phyloP scores from a whole-genome alignment of 2,888 invertebrate species.

The Biston betularia region DNA sequence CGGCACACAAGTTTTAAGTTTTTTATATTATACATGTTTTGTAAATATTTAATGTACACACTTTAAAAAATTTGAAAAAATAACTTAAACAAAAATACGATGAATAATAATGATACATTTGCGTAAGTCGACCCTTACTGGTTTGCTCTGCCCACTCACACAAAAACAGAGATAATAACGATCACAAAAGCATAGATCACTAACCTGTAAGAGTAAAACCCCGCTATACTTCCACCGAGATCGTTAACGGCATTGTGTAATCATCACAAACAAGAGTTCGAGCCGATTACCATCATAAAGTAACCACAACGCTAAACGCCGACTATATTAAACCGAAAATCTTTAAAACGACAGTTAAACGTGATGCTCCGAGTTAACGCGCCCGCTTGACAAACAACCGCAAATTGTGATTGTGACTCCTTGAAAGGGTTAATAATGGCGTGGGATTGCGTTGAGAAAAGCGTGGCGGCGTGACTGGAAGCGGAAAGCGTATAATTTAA shows the following conservation, averaged over 20 bases:
- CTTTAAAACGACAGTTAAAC: slow-evolving; percentile 48
- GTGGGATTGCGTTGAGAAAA: slow-evolving; percentile 70
- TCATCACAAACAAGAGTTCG: slow-evolving; percentile 36
- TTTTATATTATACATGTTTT: too few relatives aligned
- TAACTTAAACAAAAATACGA: too few relatives aligned
- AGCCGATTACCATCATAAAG: slow-evolving; percentile 43
- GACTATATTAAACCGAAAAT: slow-evolving; percentile 35
- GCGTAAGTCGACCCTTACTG: too few relatives aligned
- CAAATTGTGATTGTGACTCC: slow-evolving; percentile 81
- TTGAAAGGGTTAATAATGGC: slow-evolving; percentile 84
- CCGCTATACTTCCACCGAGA: slow-evolving; percentile 25
- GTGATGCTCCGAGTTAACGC: slow-evolving; percentile 39
- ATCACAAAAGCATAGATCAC: slow-evolving; percentile 15
- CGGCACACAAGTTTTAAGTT: too few relatives aligned
- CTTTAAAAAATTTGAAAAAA: too few relatives aligned
- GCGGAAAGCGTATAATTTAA: slow-evolving; percentile 34
- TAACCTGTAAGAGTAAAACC: slow-evolving; percentile 28
- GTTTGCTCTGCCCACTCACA: neutral
- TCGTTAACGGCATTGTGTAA: slow-evolving; percentile 39
- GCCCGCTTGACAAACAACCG: slow-evolving; percentile 71
- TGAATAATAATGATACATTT: too few relatives aligned
- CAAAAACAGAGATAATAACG: neutral
- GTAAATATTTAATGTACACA: too few relatives aligned
- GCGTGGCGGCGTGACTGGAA: slow-evolving; percentile 19
- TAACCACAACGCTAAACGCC: slow-evolving; percentile 44